These are phyloP conservation scores for Azemiops feae DNA, from an alignment of 2,113 vertebrate species.

Conservation along the genomic window DNA sequence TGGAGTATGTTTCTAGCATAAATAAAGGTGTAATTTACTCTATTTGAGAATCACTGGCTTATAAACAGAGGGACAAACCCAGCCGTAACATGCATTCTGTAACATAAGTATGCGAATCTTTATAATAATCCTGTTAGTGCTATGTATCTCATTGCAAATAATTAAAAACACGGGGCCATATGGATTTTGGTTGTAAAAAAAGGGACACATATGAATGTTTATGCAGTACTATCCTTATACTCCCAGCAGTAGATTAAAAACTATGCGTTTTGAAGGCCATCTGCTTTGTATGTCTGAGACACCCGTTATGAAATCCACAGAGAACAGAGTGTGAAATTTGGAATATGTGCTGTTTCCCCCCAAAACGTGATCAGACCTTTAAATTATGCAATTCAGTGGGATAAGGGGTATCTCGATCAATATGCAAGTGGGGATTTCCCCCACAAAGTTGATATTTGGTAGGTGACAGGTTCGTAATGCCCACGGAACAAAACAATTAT, in stretches of 20 bases:
- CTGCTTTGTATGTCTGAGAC: background rate
- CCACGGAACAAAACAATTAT: background rate
- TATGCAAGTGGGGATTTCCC: background rate
- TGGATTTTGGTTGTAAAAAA: background rate
- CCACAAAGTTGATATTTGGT: background rate
- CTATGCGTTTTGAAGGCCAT: background rate
- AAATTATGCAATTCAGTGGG: background rate
- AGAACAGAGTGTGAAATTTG: background rate
- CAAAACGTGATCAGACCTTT: background rate
- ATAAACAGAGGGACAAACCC: background rate
- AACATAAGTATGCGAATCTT: background rate
- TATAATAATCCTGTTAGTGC: background rate
- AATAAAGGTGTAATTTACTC: background rate
- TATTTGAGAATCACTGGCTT: background rate
- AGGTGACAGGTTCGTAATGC: background rate
- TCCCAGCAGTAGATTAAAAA: background rate
- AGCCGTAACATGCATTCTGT: background rate
- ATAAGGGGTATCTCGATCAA: background rate
- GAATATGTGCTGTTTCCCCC: background rate
- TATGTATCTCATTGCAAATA: background rate
- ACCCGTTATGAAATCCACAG: background rate
- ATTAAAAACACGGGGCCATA: background rate
- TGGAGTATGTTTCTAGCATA: background rate
- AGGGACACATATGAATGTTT: background rate
- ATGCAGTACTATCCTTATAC: background rate